phyloP scores from a whole-genome alignment of 2,113 vertebrate species.

The Tupaia chinensis region DNA sequence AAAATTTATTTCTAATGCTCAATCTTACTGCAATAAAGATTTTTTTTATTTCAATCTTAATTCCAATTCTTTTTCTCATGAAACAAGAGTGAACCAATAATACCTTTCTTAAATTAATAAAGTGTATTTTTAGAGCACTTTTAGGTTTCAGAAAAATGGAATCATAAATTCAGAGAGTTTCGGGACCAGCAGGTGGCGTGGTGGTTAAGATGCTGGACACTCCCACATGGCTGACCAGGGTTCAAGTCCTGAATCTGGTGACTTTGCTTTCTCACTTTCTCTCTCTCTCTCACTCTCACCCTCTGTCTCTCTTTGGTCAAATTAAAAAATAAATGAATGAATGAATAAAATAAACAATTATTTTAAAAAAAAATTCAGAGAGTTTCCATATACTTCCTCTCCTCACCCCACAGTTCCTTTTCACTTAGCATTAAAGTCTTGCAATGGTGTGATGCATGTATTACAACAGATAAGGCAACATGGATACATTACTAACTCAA shows the following conservation, averaged over 20 bases:
- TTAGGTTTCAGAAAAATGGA: neutral
- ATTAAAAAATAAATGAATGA: too few species aligned
- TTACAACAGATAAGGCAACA: neutral
- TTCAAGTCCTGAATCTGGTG: too few species aligned
- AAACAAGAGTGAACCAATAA: constrained; percentile 5
- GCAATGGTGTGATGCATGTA: neutral
- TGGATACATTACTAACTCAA: neutral
- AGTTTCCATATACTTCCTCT: neutral
- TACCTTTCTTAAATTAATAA: neutral
- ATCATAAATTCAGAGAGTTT: neutral
- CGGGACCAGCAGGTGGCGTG: too few species aligned
- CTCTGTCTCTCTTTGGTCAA: too few species aligned
- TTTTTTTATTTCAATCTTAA: constrained; percentile 15
- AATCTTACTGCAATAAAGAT: neutral
- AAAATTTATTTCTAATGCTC: neutral
- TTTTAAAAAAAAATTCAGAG: too few species aligned
- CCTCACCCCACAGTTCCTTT: neutral
- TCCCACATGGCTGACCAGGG: too few species aligned
- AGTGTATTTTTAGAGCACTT: neutral
- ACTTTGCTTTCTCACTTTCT: too few species aligned
- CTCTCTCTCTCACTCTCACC: too few species aligned
- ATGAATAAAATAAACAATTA: too few species aligned
- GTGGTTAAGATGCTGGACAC: too few species aligned
- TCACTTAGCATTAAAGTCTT: neutral
- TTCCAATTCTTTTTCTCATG: neutral